Conservation (phyloP, 2,113 vertebrate genomes). For the Amia ocellicauda region DNA sequence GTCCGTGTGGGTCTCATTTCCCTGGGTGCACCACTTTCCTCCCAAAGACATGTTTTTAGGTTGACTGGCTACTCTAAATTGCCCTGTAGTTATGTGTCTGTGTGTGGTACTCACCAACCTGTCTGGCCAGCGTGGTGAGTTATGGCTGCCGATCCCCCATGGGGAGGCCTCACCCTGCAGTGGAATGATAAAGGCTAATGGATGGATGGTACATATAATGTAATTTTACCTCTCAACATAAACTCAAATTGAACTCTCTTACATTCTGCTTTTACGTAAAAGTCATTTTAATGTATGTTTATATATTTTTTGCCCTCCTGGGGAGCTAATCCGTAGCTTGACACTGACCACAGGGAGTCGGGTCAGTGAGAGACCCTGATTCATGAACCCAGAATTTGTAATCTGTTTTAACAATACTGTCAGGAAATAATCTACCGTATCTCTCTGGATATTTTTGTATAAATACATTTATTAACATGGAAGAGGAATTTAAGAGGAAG, state of each 20-base stretch:
- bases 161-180: too few species aligned
- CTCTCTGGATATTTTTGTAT: neutral
- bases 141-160: too few species aligned
- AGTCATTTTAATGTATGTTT: constrained; percentile 2
- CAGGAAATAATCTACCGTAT: neutral
- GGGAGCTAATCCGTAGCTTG: constrained; percentile 3
- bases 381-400: neutral
- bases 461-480: neutral
- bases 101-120: too few species aligned
- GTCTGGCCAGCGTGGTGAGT: too few species aligned
- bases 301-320: constrained; percentile 13
- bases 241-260: constrained; percentile 6
- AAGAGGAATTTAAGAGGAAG: neutral
- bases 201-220: too few species aligned
- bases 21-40: too few species aligned
- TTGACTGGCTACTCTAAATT: too few species aligned
- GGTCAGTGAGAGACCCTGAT: neutral
- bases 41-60: too few species aligned
- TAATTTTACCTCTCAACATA: constrained; percentile 6
- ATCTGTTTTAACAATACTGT: neutral
- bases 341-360: neutral
- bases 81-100: too few species aligned
- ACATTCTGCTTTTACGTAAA: constrained; percentile 16
- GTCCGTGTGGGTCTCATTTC: too few species aligned
- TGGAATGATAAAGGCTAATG: too few species aligned